Evolutionary conservation across 2,113 vertebrate species (phyloP), one percentile per base, ranked within the genome.

Genomic region (Alexandromys fortis): DNA sequence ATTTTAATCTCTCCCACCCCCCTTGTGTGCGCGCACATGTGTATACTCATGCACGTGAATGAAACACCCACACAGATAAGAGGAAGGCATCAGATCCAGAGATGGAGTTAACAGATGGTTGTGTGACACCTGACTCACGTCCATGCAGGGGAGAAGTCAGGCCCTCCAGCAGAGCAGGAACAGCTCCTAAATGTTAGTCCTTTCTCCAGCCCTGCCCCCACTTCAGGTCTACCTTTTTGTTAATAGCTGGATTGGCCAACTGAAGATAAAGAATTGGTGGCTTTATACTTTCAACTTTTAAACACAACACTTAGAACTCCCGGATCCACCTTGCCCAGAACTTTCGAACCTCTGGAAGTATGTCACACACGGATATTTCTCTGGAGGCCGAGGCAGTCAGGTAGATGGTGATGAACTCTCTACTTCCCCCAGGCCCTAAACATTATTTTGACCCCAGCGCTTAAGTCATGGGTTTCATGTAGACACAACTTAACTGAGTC

Each of bases 401-500:
- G 30, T 2, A 89, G 76, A 63, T 63, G 42, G 49, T 91, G 38
- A 86, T 93, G 63, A 95, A 94, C 61, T 45, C 49, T 95, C 52
- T 94, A 94, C 88, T 94, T 47, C 58, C 65, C 65, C 49, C 47
- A 30, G 90, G 88, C 77, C 70, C 55, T 88, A 89, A 95, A 94
- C 89, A 58, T 82, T 88, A 95, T 96, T 97, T 96, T 89, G 94
- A 93, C 88, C 81, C 85, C 95, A 96, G 85, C 92, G 96, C 93
- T 92, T 45, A 95, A 95, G 91, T 97, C 89, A 94, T 96, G 95
- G 73, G 42, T 96, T 98, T 97, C 83, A 52, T 72, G 94, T 91
- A 97, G 94, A 97, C 85, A 88, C 89, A 95, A 91, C 89, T 95
- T 97, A 97, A 97, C 79, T 91, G 96, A 97, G 91, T 96, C 97